phyloP scores from a whole-genome alignment of 2,797 vertebrate genomes.

The Ciconia nigra region DNA sequence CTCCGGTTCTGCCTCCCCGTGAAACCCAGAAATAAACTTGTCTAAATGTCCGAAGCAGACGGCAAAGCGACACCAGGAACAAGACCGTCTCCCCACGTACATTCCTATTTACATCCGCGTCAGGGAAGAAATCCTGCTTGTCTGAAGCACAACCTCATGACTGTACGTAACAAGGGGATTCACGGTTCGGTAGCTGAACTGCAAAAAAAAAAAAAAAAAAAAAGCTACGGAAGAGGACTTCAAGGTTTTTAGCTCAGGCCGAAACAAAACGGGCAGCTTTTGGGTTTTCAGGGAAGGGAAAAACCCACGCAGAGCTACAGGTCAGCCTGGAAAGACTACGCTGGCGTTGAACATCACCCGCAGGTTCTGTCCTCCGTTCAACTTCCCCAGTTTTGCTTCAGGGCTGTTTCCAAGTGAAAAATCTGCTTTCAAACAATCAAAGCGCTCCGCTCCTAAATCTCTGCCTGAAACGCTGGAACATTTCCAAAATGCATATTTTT shows the following conservation, averaged over 20 bases:
- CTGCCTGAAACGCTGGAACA: background rate
- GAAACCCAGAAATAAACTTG: background rate
- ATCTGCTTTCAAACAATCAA: background rate
- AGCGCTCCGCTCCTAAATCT: background rate
- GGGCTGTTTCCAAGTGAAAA: background rate
- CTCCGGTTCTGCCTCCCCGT: background rate
- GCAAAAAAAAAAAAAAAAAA: no score
- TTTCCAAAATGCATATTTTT: background rate
- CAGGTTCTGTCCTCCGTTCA: background rate
- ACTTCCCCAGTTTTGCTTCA: background rate
- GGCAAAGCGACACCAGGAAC: rapidly evolving
- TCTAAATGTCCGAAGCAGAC: no score
- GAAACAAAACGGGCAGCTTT: background rate
- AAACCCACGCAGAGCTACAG: background rate
- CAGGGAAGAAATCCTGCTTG: background rate
- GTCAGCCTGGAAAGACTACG: background rate
- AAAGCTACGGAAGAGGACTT: background rate
- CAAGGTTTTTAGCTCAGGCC: background rate
- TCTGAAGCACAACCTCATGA: background rate
- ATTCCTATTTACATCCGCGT: rapidly evolving
- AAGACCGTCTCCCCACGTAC: rapidly evolving
- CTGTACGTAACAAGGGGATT: rapidly evolving
- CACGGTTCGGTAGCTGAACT: rapidly evolving
- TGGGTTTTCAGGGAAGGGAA: background rate
- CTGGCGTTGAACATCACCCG: background rate